Evolutionary conservation across 2,113 vertebrate species (phyloP).

Genomic region (Oophaga pumilio): DNA sequence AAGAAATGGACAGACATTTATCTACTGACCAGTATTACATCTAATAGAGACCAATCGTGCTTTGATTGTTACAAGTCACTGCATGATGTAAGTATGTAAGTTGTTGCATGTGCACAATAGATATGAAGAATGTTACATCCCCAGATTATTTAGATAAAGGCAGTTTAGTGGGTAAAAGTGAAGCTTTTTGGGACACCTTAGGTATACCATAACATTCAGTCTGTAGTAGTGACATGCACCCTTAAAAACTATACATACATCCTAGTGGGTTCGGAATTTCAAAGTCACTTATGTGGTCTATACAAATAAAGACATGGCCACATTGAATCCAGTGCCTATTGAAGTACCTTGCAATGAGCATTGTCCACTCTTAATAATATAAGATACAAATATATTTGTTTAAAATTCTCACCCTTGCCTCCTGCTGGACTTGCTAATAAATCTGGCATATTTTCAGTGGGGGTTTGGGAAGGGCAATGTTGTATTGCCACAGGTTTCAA

Average conservation of each 20-base stretch:
- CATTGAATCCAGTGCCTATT: too few species aligned
- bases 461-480: too few species aligned
- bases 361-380: too few species aligned
- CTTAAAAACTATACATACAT: background rate
- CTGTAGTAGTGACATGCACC: background rate
- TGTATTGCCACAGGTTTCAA: too few species aligned
- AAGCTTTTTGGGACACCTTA: too few species aligned
- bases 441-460: too few species aligned
- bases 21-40: background rate
- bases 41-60: background rate
- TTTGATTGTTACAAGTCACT: background rate
- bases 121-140: background rate
- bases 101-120: too few species aligned
- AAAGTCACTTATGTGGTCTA: background rate
- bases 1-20: background rate
- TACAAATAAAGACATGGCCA: too few species aligned
- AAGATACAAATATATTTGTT: too few species aligned
- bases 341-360: too few species aligned
- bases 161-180: background rate
- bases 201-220: background rate
- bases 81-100: background rate
- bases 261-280: background rate
- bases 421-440: too few species aligned
- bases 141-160: background rate
- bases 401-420: too few species aligned